A percentile compares a stretch with the other conserved stretches of the same genome.
Conservation (phyloP, 2,113 vertebrate species). For the Nerophis ophidion region DNA sequence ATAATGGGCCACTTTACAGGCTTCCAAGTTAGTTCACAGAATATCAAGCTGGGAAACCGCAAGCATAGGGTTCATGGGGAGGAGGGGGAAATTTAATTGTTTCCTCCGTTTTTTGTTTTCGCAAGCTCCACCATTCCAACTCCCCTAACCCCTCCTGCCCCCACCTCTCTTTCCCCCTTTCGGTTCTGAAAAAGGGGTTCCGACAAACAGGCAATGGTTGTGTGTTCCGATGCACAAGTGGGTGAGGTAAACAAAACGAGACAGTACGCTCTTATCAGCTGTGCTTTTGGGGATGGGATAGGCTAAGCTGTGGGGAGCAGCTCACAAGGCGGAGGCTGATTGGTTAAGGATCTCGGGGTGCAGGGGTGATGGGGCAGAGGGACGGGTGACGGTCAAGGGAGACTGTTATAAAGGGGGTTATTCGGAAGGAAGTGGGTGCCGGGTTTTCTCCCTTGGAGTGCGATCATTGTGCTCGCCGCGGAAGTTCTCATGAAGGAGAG, state of each 20-base stretch:
- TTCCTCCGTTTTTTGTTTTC: conserved; percentile 62
- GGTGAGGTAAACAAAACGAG: conserved; percentile 66
- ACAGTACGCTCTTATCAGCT: conserved; percentile 49
- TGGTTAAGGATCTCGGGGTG: conserved; percentile 32
- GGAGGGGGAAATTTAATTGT: conserved; percentile 69
- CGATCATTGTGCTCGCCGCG: conserved; percentile 52
- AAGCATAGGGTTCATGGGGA: conserved; percentile 61
- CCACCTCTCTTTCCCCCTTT: conserved; percentile 24
- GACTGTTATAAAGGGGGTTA: conserved; percentile 9
- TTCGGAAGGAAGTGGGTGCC: conserved; percentile 61
- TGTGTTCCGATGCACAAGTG: conserved; percentile 65
- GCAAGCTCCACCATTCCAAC: conserved; percentile 7
- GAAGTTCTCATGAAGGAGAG: conserved; percentile 66
- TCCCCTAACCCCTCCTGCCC: too few relatives aligned
- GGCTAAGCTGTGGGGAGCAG: conserved; percentile 48
- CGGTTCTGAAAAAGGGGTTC: conserved; percentile 60
- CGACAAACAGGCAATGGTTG: conserved; percentile 76
- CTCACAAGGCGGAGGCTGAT: conserved; percentile 30
- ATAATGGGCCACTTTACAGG: conserved; percentile 74
- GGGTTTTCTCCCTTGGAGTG: conserved; percentile 52
- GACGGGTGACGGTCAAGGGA: conserved; percentile 25
- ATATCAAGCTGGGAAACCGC: conserved; percentile 73
- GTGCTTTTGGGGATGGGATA: conserved; percentile 37
- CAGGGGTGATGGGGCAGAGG: conserved; percentile 10
- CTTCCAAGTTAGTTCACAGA: conserved; percentile 74